Evolutionary conservation across 2,113 vertebrate species (phyloP).

Genomic region (Asarcornis scutulata): DNA sequence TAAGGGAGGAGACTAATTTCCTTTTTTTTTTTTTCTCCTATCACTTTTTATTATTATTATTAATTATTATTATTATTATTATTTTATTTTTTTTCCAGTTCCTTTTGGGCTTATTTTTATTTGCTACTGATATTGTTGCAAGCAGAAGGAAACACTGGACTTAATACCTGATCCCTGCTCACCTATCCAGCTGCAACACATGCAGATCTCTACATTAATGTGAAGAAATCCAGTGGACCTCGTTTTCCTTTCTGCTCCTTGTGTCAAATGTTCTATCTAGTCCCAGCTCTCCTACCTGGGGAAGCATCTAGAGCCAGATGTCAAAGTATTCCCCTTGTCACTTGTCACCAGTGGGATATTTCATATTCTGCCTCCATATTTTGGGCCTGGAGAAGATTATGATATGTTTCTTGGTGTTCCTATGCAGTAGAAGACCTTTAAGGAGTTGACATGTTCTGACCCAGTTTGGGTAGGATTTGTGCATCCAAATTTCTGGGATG

Average conservation of each 20-base stretch:
- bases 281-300: background rate
- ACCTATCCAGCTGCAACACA: background rate
- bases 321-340: accelerated
- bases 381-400: background rate
- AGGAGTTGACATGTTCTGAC: background rate
- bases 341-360: background rate
- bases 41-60: too few relatives aligned
- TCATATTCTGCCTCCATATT: background rate
- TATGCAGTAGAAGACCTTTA: background rate
- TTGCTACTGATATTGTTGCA: background rate
- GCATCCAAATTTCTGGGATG: background rate
- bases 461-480: background rate
- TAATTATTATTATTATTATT: too few relatives aligned
- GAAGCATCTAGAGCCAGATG: background rate
- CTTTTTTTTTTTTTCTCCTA: background rate
- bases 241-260: background rate
- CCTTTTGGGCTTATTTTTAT: background rate
- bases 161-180: background rate
- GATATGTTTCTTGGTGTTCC: background rate
- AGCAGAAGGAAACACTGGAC: background rate
- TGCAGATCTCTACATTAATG: background rate
- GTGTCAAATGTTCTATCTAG: background rate
- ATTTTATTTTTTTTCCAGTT: background rate
- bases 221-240: background rate
- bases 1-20: background rate